Base-by-base conservation (phyloP, 2,888 invertebrate genomes). In the Apotomis turbidana region DNA sequence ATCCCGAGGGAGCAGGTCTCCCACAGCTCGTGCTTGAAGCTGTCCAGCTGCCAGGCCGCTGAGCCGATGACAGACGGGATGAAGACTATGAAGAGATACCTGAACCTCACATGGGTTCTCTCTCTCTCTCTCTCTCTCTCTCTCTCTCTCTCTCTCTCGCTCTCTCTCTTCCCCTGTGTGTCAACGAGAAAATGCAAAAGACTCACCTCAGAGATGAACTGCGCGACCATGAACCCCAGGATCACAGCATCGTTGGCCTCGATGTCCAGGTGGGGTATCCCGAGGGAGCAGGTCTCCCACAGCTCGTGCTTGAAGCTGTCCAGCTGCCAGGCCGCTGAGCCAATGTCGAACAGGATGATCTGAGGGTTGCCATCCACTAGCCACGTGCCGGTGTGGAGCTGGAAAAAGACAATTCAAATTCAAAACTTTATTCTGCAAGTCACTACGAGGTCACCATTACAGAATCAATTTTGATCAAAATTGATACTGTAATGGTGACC, bases 331-430 rank as follows among this genome's bases (percentile, higher is more conserved):
- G 98, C 97, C 0, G 97, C 99, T 0, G 98, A 98, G 0, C 98
- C 98, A 84, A 99, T 97, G 88, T 99, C 99, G 93, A 99, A 99
- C 4, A 99, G 94, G 68, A 99, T 96, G 57, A 99, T 97, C 89
- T 98, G 98, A 0, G 99, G 99, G 93, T 99, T 99, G n/a, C 99
- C 99, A 84, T 99, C 99, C 3, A 99, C 99, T 63, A 99, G 90
- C 99, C 99, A 99, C 3, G 99, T 96, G n/a, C 99, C 99, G 49
- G 98, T 98, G 83, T 97, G 96, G 9, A 98, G 94, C 97, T 97
- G 83, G 38, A 85, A 64, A 64, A 12, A 41, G 12, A 13, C 36
- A 12, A 49, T 15, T 15, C n/a, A 41, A 5, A 5, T 41, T n/a
- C n/a, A n/a, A n/a, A n/a, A n/a, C n/a, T n/a, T n/a, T n/a, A n/a